Conservation (phyloP, 2,113 vertebrate species). For the Urocitellus parryii region DNA sequence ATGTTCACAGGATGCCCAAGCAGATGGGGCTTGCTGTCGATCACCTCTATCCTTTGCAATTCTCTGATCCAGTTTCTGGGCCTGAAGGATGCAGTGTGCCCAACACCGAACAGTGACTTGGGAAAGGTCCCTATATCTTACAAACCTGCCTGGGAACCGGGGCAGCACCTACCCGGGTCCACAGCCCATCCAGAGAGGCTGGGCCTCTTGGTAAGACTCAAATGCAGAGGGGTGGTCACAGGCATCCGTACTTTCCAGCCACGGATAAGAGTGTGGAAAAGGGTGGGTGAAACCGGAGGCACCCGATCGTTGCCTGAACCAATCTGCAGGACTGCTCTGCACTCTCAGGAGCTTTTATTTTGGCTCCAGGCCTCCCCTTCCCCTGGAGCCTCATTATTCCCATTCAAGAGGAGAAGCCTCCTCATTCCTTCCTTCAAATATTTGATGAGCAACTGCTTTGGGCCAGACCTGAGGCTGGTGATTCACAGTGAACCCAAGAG, state of each 20-base stretch:
- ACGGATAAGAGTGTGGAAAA: neutral
- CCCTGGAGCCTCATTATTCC: neutral
- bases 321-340: neutral
- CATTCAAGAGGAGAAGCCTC: neutral
- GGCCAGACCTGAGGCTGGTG: neutral
- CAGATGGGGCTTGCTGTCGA: neutral
- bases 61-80: neutral
- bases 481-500: neutral
- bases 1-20: accelerated
- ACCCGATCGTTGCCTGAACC: neutral
- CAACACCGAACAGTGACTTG: neutral
- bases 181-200: neutral
- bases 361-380: neutral
- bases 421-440: neutral
- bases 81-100: neutral
- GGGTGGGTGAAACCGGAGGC: neutral
- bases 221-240: accelerated
- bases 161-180: neutral
- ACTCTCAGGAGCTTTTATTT: neutral
- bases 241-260: neutral
- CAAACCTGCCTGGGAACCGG: neutral
- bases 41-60: neutral
- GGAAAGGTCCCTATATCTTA: neutral
- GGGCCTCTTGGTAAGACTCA: neutral
- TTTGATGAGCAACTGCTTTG: neutral